Percentiles rank a stretch among this genome's conserved stretches.
These are phyloP conservation scores for Drosophila willistoni DNA, from an alignment of 1,140 invertebrate genomes.

Conservation along the genomic window DNA sequence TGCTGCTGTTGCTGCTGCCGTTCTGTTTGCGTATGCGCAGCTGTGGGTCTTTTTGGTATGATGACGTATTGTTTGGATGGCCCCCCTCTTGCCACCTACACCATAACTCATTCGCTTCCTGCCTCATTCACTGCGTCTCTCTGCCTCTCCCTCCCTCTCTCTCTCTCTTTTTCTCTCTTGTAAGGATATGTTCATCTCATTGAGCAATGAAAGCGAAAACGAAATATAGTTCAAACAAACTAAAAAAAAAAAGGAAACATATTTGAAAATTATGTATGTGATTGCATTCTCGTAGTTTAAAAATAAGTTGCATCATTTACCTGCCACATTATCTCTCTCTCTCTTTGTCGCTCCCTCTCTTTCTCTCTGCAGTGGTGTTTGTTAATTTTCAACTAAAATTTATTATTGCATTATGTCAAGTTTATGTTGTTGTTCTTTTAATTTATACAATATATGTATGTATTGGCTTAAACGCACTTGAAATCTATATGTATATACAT, in stretches of 20 bases:
- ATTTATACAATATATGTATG: neutral
- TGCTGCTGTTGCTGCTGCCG: conserved; percentile 20
- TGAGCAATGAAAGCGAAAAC: conserved; percentile 69
- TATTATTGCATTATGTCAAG: conserved; percentile 72
- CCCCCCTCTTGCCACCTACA: conserved; percentile 16
- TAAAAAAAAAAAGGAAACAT: neutral
- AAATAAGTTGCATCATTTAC: conserved; percentile 68
- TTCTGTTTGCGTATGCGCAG: conserved; percentile 52
- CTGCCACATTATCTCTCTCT: conserved; percentile 34
- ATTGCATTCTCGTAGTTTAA: conserved; percentile 42
- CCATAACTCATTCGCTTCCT: neutral
- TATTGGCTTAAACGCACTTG: conserved; percentile 4
- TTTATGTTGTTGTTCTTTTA: conserved; percentile 59
- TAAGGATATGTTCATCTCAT: conserved; percentile 43
- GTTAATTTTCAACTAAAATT: conserved; percentile 46
- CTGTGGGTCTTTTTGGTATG: conserved; percentile 62
- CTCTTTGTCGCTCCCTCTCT: neutral
- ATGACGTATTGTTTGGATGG: conserved; percentile 59
- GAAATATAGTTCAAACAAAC: conserved; percentile 49
- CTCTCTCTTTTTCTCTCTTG: neutral
- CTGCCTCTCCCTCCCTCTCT: no score
- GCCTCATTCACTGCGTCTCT: neutral
- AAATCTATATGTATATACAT: conserved; percentile 19
- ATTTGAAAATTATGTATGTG: conserved; percentile 3
- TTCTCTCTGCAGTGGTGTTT: conserved; percentile 18